A percentile compares a stretch with the other conserved stretches of the same genome.
phyloP scores from a whole-genome alignment of 2,888 invertebrate species.

The Adineta ricciae region DNA sequence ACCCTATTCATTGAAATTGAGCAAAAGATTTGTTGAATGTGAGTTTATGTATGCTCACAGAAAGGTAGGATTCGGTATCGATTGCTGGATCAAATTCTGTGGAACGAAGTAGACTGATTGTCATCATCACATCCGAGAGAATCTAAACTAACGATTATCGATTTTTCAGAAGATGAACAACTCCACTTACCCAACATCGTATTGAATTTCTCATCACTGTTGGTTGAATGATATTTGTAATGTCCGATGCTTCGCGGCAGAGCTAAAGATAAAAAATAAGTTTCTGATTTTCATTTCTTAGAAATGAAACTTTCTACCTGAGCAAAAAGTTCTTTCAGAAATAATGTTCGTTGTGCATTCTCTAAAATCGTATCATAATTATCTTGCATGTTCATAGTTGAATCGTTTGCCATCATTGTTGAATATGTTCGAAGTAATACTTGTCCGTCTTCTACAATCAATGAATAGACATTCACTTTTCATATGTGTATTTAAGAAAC shows the following conservation, averaged over 20 bases:
- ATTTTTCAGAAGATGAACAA: neutral
- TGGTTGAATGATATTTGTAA: neutral
- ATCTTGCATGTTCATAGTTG: neutral
- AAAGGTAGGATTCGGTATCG: neutral
- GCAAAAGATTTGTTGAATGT: neutral
- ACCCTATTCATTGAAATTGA: neutral
- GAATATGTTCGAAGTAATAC: neutral
- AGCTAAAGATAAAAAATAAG: neutral
- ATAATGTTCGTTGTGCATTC: conserved; percentile 3
- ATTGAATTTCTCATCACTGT: neutral
- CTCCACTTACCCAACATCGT: neutral
- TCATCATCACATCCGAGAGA: neutral
- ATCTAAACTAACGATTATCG: neutral
- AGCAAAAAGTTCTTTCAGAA: conserved; percentile 12
- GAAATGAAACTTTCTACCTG: neutral
- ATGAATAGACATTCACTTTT: too few species aligned
- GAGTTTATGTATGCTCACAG: too few species aligned
- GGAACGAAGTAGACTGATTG: neutral
- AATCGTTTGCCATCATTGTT: conserved; percentile 5
- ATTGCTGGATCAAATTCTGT: neutral
- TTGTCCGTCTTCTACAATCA: neutral
- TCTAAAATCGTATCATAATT: conserved; percentile 2
- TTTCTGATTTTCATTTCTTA: neutral
- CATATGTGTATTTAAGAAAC: neutral
- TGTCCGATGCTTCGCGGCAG: neutral